Evolutionary conservation across 2,797 vertebrate species (phyloP), one percentile per base, ranked within the genome.

Genomic region (Zenarchopterus dispar): DNA sequence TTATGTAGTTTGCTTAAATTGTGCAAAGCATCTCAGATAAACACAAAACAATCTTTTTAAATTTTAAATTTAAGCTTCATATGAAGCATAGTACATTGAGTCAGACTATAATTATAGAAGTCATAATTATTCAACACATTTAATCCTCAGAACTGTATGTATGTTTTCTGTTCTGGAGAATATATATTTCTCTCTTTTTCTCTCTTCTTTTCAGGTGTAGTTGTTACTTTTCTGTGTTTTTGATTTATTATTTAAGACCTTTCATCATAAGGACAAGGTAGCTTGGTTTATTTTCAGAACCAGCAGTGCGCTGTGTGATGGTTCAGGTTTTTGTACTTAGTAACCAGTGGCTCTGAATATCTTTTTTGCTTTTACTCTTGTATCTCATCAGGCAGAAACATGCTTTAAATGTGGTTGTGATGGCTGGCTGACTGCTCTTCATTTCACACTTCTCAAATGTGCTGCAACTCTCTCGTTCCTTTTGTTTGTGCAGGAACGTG

Each of bases 371-470:
- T 50, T 41, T 77, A 23, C 9, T 59, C 9, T 67, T 48, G 31
- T 62, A 58, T 73, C 60, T 43, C 49, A 39, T 77, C 45, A 59
- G 69, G 54, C 64, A 23, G 60, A 45, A 8, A 62, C 23, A 52
- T 36, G 74, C 60, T 68, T 58, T 76, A 24, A 63, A 22, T 68
- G 70, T 64, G 61, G 56, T 70, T 56, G 54, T 74, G 67, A 68
- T 60, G 59, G 67, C 83, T 80, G 81, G 73, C 76, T 65, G 67
- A 66, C 73, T 75, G 70, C 74, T 78, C 17, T 42, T 70, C 78
- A 72, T 84, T 62, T 79, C 70, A 68, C 54, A 47, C 39, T 24
- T 72, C 53, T 76, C 45, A 72, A 62, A 73, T 51, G 45, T 73
- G 67, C 68, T 68, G 7, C 58, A 67, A 3, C 56, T 42, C 56